Percentiles rank a stretch among this genome's conserved stretches.
phyloP scores from a whole-genome alignment of 2,888 invertebrate species.

The Hydrotaea diabolus region DNA sequence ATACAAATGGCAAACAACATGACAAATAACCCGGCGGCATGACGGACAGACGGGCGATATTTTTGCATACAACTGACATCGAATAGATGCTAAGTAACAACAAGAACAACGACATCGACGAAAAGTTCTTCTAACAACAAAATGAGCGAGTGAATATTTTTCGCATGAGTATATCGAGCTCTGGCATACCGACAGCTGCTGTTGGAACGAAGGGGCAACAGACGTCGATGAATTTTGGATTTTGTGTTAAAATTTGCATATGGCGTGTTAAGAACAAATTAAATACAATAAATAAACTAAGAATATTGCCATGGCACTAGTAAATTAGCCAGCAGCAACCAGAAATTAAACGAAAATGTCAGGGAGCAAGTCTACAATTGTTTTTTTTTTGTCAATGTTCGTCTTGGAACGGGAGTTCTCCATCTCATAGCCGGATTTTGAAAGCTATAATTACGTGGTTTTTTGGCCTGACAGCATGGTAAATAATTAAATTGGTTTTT shows the following conservation, averaged over 20 bases:
- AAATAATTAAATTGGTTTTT: not conserved
- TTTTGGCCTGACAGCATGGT: not conserved
- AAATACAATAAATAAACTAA: constrained; percentile 45
- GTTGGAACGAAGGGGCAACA: not conserved
- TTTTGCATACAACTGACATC: not conserved
- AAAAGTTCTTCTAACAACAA: not conserved
- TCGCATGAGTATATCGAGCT: not conserved
- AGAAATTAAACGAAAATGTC: constrained; percentile 1
- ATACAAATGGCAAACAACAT: constrained; percentile 14
- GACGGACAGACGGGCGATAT: too few relatives aligned
- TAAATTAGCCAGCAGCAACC: not conserved
- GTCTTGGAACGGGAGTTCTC: not conserved
- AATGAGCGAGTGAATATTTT: not conserved
- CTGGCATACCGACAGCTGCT: not conserved
- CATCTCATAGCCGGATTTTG: not conserved
- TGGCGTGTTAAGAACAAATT: constrained; percentile 60
- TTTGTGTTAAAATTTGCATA: constrained; percentile 45
- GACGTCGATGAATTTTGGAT: not conserved
- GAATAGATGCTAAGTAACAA: not conserved
- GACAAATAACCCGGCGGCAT: constrained; percentile 3
- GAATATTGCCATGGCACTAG: not conserved
- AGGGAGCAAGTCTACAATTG: not conserved
- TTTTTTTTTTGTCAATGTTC: not conserved
- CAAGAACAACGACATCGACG: too few relatives aligned
- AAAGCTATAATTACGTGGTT: not conserved